Evolutionary conservation across 1,140 invertebrate species (phyloP), one percentile per base, ranked within the genome.

Genomic region (Bilobella aurantiaca): DNA sequence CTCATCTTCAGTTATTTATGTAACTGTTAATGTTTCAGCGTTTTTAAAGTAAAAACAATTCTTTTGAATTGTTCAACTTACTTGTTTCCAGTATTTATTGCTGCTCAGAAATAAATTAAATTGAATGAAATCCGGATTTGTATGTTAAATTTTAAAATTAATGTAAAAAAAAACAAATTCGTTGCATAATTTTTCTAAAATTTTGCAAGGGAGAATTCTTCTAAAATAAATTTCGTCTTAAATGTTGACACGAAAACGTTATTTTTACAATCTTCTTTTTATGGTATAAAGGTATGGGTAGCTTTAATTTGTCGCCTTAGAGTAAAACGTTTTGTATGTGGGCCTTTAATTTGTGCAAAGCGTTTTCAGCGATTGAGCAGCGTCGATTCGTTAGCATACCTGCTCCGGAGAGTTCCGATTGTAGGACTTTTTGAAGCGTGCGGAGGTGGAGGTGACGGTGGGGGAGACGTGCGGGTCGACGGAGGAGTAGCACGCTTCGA

Each of bases 401-500:
- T 65, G 25, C 56, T 69, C 65, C 18, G 59, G 57, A 34, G 67
- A 69, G 60, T 69, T 69, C 56, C 67, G 21, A 27, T 69, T 65
- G 34, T 58, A 53, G 14, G 49, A 53, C 49, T 53, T 53, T 53
- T 53, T 53, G 49, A 53, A 23, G 25, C 57, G 47, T 1, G 53
- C 31, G 12, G 63, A 65, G 30, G 56, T 53, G 12, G 67, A 3
- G 68, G 70, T 23, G 42, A 56, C 16, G 42, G 37, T 60, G 63
- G 68, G 37, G 30, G 64, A n/a, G 12, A 62, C 34, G 30, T 62
- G 59, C 2, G 68, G 63, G 30, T 69, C 71, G 21, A 72, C 30
- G 1, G 65, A 63, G 56, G 66, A 21, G 59, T 62, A 62, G 32
- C 59, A 69, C 2, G 71, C 68, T 3, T 73, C 71, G 30, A 73